A percentile compares a stretch with the other conserved stretches of the same genome.
These are phyloP conservation scores for Phaonia tiefii DNA, from an alignment of 2,888 invertebrate genomes.

Conservation along the genomic window DNA sequence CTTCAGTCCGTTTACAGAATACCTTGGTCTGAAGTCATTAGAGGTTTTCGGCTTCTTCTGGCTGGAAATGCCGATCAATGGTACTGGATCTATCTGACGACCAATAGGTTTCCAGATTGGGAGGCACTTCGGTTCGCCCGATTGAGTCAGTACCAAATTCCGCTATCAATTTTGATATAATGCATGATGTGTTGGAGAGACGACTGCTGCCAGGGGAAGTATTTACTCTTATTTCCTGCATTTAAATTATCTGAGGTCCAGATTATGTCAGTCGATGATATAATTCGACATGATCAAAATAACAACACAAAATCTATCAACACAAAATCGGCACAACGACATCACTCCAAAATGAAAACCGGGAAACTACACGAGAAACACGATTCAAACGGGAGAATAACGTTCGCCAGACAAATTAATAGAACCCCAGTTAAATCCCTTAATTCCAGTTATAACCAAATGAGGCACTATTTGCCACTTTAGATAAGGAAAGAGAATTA, in stretches of 20 bases:
- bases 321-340: background rate
- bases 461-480: background rate
- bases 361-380: background rate
- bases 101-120: too few species aligned
- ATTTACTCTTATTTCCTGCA: too few species aligned
- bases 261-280: too few species aligned
- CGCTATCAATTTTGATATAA: too few species aligned
- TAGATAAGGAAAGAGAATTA: constrained; percentile 14
- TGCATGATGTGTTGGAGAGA: too few species aligned
- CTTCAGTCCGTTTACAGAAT: background rate
- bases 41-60: constrained; percentile 7
- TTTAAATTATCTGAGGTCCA: too few species aligned
- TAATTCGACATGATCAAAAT: too few species aligned
- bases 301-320: too few species aligned
- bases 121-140: too few species aligned
- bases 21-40: constrained; percentile 3
- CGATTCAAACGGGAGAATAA: background rate
- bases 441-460: background rate
- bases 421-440: background rate
- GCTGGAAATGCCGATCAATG: background rate
- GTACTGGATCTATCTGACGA: constrained; percentile 29
- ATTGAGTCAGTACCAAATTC: too few species aligned
- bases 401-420: background rate
- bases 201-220: too few species aligned
- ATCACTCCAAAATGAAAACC: background rate